Conservation (phyloP, 2,888 invertebrate species). For the Reticulitermes lucifugus region DNA sequence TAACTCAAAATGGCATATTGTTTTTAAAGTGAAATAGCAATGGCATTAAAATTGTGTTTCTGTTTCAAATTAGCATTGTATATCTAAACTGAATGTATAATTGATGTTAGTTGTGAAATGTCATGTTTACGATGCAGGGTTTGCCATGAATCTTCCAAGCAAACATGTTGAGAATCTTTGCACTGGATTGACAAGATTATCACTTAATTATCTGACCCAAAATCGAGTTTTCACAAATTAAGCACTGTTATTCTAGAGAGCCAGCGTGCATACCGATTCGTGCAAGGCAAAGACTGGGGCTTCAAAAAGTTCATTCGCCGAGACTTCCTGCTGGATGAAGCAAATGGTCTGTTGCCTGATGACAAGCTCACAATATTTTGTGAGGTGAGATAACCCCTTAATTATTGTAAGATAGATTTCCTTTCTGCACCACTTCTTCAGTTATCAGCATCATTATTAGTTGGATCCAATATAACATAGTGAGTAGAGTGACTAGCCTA, state of each 20-base stretch:
- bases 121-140: too few species aligned
- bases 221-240: background rate
- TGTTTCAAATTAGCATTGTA: too few species aligned
- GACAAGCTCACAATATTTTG: conserved; percentile 99
- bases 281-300: conserved; percentile 99
- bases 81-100: too few species aligned
- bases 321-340: conserved; percentile 98
- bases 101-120: too few species aligned
- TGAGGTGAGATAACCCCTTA: conserved; percentile 74
- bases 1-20: too few species aligned
- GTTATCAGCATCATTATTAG: too few species aligned
- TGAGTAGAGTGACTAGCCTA: too few species aligned
- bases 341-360: conserved; percentile 97
- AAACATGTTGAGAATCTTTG: background rate
- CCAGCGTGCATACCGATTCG: conserved; percentile 97
- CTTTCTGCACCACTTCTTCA: too few species aligned
- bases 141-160: background rate
- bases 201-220: background rate
- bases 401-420: too few species aligned
- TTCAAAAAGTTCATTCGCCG: conserved; percentile 99
- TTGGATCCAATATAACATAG: too few species aligned
- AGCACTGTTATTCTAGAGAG: conserved; percentile 69
- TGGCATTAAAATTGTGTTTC: too few species aligned
- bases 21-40: too few species aligned
- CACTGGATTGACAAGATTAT: background rate